Evolutionary conservation across 2,113 vertebrate genomes (phyloP).

Genomic region (Chaetodon trifascialis): DNA sequence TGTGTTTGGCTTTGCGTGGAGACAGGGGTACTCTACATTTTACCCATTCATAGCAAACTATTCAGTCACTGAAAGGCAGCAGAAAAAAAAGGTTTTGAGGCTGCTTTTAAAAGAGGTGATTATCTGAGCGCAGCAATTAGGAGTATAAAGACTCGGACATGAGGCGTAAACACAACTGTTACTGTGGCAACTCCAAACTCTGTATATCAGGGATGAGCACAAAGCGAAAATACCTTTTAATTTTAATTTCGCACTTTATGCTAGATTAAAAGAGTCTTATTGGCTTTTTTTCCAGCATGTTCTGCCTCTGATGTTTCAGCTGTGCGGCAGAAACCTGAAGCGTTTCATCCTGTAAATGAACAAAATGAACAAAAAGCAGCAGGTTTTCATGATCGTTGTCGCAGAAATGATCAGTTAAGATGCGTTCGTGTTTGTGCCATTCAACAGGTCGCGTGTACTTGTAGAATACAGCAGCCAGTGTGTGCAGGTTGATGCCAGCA

Average conservation of each 20-base stretch:
- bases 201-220: background rate
- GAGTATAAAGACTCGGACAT: background rate
- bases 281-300: background rate
- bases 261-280: background rate
- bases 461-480: too few species aligned
- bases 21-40: background rate
- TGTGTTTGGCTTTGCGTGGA: background rate
- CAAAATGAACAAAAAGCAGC: background rate
- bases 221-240: background rate
- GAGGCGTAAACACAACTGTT: background rate
- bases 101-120: background rate
- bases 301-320: background rate
- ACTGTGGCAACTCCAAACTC: background rate
- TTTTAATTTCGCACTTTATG: background rate
- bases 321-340: background rate
- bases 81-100: background rate
- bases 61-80: background rate
- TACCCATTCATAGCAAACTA: background rate
- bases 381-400: background rate
- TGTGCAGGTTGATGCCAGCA: conserved; percentile 3
- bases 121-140: background rate
- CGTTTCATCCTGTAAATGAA: background rate
- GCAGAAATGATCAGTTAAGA: too few species aligned
- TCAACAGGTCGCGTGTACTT: background rate
- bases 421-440: background rate